Conservation (phyloP, 2,113 vertebrate species). For the Glareola pratincola region DNA sequence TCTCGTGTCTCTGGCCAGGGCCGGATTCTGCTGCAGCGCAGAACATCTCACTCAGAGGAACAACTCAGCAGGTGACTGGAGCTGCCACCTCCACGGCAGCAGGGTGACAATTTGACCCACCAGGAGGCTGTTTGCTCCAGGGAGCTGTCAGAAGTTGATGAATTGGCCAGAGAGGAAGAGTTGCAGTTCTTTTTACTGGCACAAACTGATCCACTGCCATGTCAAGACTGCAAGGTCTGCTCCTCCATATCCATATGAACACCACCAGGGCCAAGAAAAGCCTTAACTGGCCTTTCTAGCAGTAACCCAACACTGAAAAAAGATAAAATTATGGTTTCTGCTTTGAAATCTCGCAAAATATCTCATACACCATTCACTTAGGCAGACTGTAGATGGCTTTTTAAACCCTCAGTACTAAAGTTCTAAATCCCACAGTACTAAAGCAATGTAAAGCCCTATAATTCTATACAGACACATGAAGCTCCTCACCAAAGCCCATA, state of each 20-base stretch:
- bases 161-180: not conserved
- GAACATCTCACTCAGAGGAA: not conserved
- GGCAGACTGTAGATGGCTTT: not conserved
- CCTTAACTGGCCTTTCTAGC: not conserved
- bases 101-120: not conserved
- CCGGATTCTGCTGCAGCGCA: not conserved
- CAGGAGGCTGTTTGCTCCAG: not conserved
- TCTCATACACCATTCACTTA: not conserved
- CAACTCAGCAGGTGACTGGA: not conserved
- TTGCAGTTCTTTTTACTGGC: not conserved
- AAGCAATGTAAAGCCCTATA: not conserved
- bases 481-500: not conserved
- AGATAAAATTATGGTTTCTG: not conserved
- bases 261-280: not conserved
- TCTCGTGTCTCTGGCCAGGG: not conserved
- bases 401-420: not conserved
- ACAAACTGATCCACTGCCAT: not conserved
- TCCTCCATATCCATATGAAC: not conserved
- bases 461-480: not conserved
- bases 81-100: not conserved
- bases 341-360: not conserved
- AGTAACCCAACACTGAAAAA: not conserved
- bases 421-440: not conserved
- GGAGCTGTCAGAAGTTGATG: not conserved
- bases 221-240: not conserved